Base-by-base conservation (phyloP, 2,113 vertebrate genomes). In the Erinaceus europaeus region DNA sequence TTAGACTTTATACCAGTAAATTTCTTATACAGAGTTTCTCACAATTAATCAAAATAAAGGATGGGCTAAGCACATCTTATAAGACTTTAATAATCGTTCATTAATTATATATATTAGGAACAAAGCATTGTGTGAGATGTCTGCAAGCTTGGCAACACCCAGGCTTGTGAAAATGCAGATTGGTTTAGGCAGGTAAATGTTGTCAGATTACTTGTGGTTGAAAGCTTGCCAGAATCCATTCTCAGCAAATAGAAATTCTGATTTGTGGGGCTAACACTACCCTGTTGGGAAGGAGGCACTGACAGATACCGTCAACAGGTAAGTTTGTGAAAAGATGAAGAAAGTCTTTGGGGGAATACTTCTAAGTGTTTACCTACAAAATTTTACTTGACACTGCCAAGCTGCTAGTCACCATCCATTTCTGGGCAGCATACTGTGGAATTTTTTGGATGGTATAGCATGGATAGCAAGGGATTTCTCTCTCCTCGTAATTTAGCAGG, bases 121-220 rank as follows among this genome's bases (percentile, higher is more conserved):
- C 52, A 94, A 94, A 96, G 94, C 64, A 85, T 59, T 36, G 69
- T 91, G 94, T 94, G 89, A 82, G 73, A 11, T 76, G 38, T 73
- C 94, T 97, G 85, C 93, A 95, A 90, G 89, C 42, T 64, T 87
- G 93, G 88, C 87, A 97, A 76, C 14, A 57, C 61, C 29, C 72
- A 27, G 17, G n/a, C 32, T n/a, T 83, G 85, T 95, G 76, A 93
- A 91, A 91, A 84, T 0, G 82, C 80, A 92, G 91, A 96, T 93
- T 40, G 71, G 96, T 97, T 96, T 88, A 93, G 94, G 89, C 96
- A 97, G 94, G 95, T 95, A 94, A 89, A 87, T 94, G 90, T 83
- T 92, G 94, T 95, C 46, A 86, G 61, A 80, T 57, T 79, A 20
- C 88, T 94, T 68, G 92, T 94, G 80, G 67, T 94, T 82, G 93